Evolutionary conservation across 2,888 invertebrate species (phyloP).

Genomic region (Bugulina stolonifera): DNA sequence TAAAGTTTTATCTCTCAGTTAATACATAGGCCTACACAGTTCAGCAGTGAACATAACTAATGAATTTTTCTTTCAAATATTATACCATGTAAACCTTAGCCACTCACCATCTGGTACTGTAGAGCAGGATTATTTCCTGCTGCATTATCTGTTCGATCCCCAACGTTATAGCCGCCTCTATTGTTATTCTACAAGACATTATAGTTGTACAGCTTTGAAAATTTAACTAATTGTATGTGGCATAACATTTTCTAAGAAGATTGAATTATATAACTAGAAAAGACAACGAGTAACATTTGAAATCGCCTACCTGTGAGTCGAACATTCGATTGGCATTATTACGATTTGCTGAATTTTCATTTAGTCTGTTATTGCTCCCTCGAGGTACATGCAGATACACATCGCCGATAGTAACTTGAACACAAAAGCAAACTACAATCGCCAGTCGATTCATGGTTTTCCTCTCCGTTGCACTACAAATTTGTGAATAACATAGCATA

Average conservation of each 20-base stretch:
- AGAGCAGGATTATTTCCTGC: constrained; percentile 38
- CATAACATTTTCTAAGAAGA: too few relatives aligned
- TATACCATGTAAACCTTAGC: background rate
- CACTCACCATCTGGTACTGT: constrained; percentile 49
- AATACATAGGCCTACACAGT: too few relatives aligned
- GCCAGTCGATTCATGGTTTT: too few relatives aligned
- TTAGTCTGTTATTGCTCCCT: constrained; percentile 50
- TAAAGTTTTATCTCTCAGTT: too few relatives aligned
- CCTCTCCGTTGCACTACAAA: too few relatives aligned
- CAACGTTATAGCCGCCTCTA: constrained; percentile 53
- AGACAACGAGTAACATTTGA: too few relatives aligned
- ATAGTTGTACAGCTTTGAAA: background rate
- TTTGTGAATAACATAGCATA: too few relatives aligned
- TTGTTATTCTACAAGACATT: constrained; percentile 47
- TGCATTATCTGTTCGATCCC: constrained; percentile 37
- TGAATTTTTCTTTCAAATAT: too few relatives aligned
- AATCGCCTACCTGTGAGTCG: constrained; percentile 47
- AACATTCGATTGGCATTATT: constrained; percentile 47
- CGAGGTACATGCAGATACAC: constrained; percentile 48
- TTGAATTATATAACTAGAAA: too few relatives aligned
- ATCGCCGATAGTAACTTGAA: constrained; percentile 32
- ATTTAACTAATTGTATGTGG: background rate
- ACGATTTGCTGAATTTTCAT: constrained; percentile 47
- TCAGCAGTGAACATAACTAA: too few relatives aligned
- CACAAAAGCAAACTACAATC: background rate